Conservation (phyloP, 2,888 invertebrate genomes). For the Hofmannophila pseudospretella region DNA sequence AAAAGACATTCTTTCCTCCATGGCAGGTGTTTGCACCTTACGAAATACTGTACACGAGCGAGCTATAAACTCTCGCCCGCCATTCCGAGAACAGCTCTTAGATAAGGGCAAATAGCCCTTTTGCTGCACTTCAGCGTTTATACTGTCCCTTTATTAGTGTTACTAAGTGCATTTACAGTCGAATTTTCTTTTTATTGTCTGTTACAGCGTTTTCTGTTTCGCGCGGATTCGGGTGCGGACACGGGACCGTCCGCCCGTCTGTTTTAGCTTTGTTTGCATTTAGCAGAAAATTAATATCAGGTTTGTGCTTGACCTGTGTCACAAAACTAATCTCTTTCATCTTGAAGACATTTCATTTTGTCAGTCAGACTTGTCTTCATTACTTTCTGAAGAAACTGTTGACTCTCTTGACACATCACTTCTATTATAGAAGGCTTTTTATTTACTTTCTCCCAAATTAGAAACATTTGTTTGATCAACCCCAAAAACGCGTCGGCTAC, state of each 20-base stretch:
- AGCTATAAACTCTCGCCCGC: slow-evolving; percentile 32
- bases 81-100: slow-evolving; percentile 34
- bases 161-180: background rate
- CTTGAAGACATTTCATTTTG: no score
- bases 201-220: no score
- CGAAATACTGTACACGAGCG: slow-evolving; percentile 26
- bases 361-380: no score
- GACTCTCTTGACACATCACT: slow-evolving; percentile 2
- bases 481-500: no score
- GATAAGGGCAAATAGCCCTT: slow-evolving; percentile 37
- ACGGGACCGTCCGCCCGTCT: no score
- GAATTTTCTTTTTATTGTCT: no score
- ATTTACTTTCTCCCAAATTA: slow-evolving; percentile 4
- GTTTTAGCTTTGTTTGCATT: no score
- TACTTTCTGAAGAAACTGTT: slow-evolving; percentile 3
- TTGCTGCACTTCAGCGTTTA: slow-evolving; percentile 25
- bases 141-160: background rate
- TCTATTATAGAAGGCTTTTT: slow-evolving; percentile 1
- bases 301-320: no score
- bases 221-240: no score
- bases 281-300: no score
- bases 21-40: slow-evolving; percentile 13
- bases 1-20: background rate
- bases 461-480: slow-evolving; percentile 8
- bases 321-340: no score